Evolutionary conservation across 2,797 vertebrate genomes (phyloP), one percentile per base, ranked within the genome.

Genomic region (Schizothorax lantsangensis): DNA sequence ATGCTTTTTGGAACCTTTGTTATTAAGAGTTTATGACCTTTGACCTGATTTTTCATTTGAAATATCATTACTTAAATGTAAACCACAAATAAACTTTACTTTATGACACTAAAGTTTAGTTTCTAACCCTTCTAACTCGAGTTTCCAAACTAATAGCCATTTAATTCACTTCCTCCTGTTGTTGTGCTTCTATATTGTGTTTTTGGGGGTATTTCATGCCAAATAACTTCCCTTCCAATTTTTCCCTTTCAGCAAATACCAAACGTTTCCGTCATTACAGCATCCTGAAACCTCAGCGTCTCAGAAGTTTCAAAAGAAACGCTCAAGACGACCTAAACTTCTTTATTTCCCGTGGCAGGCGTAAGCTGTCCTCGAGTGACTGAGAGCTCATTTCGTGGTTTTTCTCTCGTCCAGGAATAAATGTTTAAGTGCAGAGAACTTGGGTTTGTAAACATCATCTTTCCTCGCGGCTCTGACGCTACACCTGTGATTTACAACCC

Each of bases 281-380:
- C 19, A n/a, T 23, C 8, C 33, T 54, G 17, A 73, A 84, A 43
- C 52, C 72, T 81, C 12, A 47, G 74, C 40, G 12, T 66, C 83
- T 83, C 33, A 81, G 83, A 49, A 77, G 47, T 66, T 73, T 14
- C 59, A 57, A 73, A 49, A 36, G 47, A 81, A 84, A 78, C 40
- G 19, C 77, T 84, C 57, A 62, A 15, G 33, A 72, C 75, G 87
- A 87, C 82, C 87, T 88, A 80, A 59, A 80, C 88, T 86, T 79
- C 71, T 59, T 82, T 71, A 83, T 88, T 86, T 86, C 71, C 43
- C 17, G 66, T 68, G 73, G 74, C 54, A 75, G 57, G 33, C 59
- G 64, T 79, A 75, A 86, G 38, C 45, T 64, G 85, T 88, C 69
- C 71, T 82, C 52, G 59, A 81, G 15, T 40, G 84, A 85, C 23